Evolutionary conservation across 2,797 vertebrate genomes (phyloP).

Genomic region (Aselliscus stoliczkanus): DNA sequence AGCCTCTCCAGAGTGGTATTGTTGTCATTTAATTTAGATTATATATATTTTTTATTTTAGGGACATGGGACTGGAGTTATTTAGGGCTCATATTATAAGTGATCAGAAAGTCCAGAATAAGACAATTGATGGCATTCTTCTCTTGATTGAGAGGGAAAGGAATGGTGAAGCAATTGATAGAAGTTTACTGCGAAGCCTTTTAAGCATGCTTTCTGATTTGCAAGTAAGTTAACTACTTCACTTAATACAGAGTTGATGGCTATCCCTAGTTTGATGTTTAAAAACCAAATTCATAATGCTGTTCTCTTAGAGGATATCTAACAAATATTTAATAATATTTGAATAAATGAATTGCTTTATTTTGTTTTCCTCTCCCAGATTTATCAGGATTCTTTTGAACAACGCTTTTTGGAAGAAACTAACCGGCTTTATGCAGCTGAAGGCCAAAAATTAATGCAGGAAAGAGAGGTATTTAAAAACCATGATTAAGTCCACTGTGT

Average conservation of each 20-base stretch:
- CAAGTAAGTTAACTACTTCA: conserved; percentile 85
- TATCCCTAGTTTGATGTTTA: conserved; percentile 19
- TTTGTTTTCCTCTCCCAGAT: conserved; percentile 83
- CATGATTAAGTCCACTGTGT: neutral
- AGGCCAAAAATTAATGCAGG: conserved; percentile 99
- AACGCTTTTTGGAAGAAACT: conserved; percentile 98
- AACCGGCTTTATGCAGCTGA: conserved; percentile 97
- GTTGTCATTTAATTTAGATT: conserved; percentile 22
- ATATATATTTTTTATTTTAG: conserved; percentile 79
- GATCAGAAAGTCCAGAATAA: conserved; percentile 99
- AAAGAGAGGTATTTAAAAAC: conserved; percentile 91
- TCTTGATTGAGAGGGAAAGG: conserved; percentile 95
- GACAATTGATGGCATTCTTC: conserved; percentile 97
- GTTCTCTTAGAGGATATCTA: neutral
- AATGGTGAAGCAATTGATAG: conserved; percentile 97
- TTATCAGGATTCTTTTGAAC: conserved; percentile 99
- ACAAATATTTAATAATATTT: conserved; percentile 29
- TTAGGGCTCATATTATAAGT: conserved; percentile 99
- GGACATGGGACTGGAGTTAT: conserved; percentile 99
- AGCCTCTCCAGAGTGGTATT: conserved; percentile 29
- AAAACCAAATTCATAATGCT: conserved; percentile 11
- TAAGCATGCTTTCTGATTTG: conserved; percentile 98
- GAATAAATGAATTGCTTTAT: conserved; percentile 36
- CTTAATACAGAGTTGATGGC: neutral
- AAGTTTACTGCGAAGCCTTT: conserved; percentile 94